Base-by-base conservation (phyloP, 2,797 vertebrate species). In the Syngnathus rostellatus region DNA sequence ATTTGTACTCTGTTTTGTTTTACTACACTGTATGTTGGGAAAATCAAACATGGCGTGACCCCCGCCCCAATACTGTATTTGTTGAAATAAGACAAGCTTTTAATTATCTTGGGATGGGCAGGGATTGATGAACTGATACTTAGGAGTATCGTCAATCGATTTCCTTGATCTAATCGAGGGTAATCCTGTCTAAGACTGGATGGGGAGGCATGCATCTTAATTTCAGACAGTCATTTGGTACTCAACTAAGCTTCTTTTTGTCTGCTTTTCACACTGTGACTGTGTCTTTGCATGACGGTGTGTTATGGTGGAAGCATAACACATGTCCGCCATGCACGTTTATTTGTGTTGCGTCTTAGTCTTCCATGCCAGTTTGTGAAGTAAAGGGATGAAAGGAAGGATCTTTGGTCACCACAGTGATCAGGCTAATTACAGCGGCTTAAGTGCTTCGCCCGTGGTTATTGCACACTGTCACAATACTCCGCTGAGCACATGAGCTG, bases 341-440 rank as follows among this genome's bases (percentile, higher is more conserved):
- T 67, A 61, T 74, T 68, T 75, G 76, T 51, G 72, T 71, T 79
- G 82, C 72, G 76, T 81, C 72, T 81, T 69, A 61, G 72, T 54
- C 68, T 80, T 82, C 84, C 84, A 79, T 76, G 88, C 83, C 81
- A 79, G 68, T 84, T 83, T 88, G 74, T 89, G 88, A 89, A 90
- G 87, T 84, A 82, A 83, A 55, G 77, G 87, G 85, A 90, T 90
- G 87, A 91, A 88, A 87, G 87, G 76, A 83, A 71, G 80, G 83
- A 90, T 91, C 86, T 89, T 90, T 90, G 83, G 88, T 86, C 85
- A 38, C 87, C 82, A 78, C 79, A 68, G 87, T 79, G 77, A 86
- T 90, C 86, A 83, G 86, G 81, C 89, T 91, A 92, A 92, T 92
- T 92, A 91, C 88, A 85, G 85, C 86, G 87, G 89, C 88, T 91